These are phyloP conservation scores for Pangasius larnaudii DNA, from an alignment of 2,797 vertebrate species.

Conservation along the genomic window DNA sequence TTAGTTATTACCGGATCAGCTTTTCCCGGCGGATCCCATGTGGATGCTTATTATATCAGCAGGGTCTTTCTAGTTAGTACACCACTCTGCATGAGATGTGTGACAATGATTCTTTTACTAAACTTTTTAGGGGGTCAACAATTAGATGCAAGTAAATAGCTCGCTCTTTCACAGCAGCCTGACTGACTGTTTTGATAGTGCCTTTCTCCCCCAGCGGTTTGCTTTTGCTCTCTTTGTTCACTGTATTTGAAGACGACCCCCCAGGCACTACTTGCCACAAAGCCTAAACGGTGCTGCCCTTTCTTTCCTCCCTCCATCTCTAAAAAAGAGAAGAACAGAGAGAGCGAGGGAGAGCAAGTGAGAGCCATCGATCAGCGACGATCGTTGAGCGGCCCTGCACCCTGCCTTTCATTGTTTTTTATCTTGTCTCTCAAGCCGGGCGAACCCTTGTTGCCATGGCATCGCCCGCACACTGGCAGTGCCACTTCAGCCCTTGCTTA, in stretches of 20 bases:
- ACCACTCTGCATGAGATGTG: constrained; percentile 55
- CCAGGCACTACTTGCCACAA: constrained; percentile 49
- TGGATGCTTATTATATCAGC: constrained; percentile 27
- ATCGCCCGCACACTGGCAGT: constrained; percentile 75
- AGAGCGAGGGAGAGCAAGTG: constrained; percentile 58
- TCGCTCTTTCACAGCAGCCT: constrained; percentile 42
- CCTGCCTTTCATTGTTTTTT: constrained; percentile 80
- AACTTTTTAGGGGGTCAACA: constrained; percentile 47
- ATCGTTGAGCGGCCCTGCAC: constrained; percentile 75
- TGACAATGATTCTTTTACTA: constrained; percentile 33
- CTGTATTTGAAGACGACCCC: constrained; percentile 54
- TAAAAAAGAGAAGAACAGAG: constrained; percentile 47
- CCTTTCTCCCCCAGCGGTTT: constrained; percentile 39
- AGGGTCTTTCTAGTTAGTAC: constrained; percentile 26
- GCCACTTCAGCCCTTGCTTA: constrained; percentile 85
- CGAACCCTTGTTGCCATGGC: constrained; percentile 83
- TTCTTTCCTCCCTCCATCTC: constrained; percentile 54
- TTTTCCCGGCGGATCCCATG: constrained; percentile 23
- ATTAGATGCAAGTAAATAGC: constrained; percentile 40
- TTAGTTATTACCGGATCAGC: constrained; percentile 34
- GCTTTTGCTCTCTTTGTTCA: constrained; percentile 42
- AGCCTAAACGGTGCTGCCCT: constrained; percentile 58
- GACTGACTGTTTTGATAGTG: constrained; percentile 45
- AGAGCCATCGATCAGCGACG: constrained; percentile 78
- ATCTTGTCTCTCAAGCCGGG: constrained; percentile 78